Evolutionary conservation across 1,140 invertebrate genomes (phyloP), one percentile per base, ranked within the genome.

Genomic region (Bombus picipes): DNA sequence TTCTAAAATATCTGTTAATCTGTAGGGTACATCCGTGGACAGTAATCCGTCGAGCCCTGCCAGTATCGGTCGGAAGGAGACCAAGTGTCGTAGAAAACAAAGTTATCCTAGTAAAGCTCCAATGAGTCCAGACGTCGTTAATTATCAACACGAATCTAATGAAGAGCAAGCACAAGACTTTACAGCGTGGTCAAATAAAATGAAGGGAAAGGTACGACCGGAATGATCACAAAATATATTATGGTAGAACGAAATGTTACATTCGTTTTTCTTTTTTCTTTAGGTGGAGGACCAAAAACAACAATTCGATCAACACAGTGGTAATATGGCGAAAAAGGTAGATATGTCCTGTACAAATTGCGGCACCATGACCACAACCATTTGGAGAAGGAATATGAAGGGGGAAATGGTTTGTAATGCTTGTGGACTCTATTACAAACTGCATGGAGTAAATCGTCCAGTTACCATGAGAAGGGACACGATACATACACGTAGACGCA

Each of bases 351-450:
- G 97, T 94, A 97, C 96, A 87, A 98, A 98, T 95, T 98, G 97
- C 94, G 97, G 97, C 72, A 99, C 98, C 1, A 97, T 97, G 93
- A 98, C 97, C 25, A 99, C 98, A 39, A 99, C 98, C 1, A 98
- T 99, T 80, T 99, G 98, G 98, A 96, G 98, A 92, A 96, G 98
- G 88, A 98, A 98, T 94, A 96, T 97, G 89, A 96, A 97, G 91
- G 98, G 97, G 57, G 98, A 99, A 95, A 98, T 98, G 96, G 98
- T 99, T 34, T 99, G 98, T 95, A 99, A 99, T 95, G 98, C 98
- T 39, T 99, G 98, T 94, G 98, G 98, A 1, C 96, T 99, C 25
- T 99, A 99, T 95, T 99, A 97, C 95, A 99, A 99, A 95, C 95
- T 99, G 83, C 98, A 99, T 95, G 97, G 98, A 82, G 97, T 99